Evolutionary conservation across 37 sponge, comb jelly and placozoan genomes (phyloP).

Genomic region (Petrosia ficiformis): DNA sequence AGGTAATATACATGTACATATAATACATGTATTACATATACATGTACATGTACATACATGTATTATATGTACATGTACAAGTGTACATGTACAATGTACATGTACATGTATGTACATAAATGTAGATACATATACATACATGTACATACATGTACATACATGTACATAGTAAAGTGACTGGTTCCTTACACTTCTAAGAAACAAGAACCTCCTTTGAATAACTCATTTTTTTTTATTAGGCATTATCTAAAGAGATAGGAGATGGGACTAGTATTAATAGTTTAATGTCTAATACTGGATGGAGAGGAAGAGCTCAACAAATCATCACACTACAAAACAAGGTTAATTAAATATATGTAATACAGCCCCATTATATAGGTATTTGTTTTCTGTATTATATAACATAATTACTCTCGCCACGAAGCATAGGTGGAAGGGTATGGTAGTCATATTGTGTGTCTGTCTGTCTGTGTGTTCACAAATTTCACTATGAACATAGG

Average conservation of each 20-base stretch:
- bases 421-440: no score
- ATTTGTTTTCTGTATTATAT: no score
- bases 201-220: background rate
- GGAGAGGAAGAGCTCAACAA: conserved; percentile 84
- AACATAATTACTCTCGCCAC: no score
- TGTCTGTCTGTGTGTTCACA: no score
- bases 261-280: conserved; percentile 44
- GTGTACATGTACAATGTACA: conserved; percentile 9
- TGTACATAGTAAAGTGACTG: no score
- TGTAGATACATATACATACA: no score
- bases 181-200: no score
- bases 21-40: background rate
- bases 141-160: no score
- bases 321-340: conserved; percentile 68
- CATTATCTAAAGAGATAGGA: conserved; percentile 57
- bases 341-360: conserved; percentile 22
- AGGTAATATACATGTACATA: conserved; percentile 26
- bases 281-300: conserved; percentile 35
- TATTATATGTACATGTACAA: no score
- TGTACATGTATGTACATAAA: background rate
- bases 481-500: no score
- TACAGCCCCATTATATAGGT: background rate
- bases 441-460: no score
- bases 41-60: background rate
- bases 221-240: conserved; percentile 5